phyloP scores from a whole-genome alignment of 1,140 invertebrate species.

The Diachasma alloeum region DNA sequence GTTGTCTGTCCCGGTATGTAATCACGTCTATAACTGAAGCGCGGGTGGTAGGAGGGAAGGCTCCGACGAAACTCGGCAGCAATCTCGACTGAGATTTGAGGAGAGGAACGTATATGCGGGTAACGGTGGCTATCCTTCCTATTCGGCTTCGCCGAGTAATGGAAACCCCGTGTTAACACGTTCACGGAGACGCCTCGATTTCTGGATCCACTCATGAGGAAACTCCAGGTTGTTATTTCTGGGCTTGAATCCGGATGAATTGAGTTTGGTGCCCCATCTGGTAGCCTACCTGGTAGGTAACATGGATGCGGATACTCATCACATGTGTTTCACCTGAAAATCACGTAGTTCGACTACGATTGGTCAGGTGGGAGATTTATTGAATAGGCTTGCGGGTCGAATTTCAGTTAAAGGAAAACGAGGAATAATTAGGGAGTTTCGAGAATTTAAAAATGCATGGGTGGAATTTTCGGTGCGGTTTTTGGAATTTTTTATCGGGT shows the following conservation, averaged over 20 bases:
- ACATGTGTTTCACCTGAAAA: no score
- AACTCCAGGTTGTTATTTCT: background rate
- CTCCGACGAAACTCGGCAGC: constrained; percentile 13
- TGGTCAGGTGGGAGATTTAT: no score
- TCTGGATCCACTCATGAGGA: background rate
- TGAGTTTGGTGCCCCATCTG: background rate
- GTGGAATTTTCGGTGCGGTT: no score
- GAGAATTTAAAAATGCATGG: no score
- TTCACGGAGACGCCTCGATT: constrained; percentile 18
- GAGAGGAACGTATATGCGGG: background rate
- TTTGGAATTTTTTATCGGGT: no score
- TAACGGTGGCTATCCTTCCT: constrained; percentile 35
- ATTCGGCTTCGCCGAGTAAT: constrained; percentile 27
- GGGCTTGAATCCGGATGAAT: background rate
- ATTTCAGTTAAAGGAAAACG: background rate
- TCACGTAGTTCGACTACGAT: no score
- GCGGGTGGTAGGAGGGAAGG: constrained; percentile 21
- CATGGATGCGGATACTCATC: no score
- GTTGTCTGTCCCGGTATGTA: constrained; percentile 53
- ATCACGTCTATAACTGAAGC: constrained; percentile 46
- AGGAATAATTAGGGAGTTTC: background rate
- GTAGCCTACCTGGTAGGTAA: no score
- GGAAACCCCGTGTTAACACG: constrained; percentile 42
- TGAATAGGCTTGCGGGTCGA: background rate
- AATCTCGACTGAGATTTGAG: constrained; percentile 45